Percentiles rank a stretch among this genome's conserved stretches.
These are phyloP conservation scores for Passerculus sandwichensis DNA, from an alignment of 2,797 vertebrate species.

Conservation along the genomic window DNA sequence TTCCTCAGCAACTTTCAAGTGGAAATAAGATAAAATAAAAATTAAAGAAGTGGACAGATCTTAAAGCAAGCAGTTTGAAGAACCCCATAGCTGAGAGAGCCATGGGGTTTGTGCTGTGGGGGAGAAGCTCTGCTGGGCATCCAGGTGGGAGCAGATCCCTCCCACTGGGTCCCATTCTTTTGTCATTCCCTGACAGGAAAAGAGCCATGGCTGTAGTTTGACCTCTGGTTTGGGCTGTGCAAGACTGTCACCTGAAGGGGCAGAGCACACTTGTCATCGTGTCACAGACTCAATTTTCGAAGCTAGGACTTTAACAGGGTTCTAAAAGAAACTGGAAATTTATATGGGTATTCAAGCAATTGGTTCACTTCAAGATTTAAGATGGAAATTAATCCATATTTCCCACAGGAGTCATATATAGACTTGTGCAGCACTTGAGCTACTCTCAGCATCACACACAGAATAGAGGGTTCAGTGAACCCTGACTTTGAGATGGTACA, in stretches of 20 bases:
- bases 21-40: not conserved
- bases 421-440: not conserved
- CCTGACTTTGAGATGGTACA: not conserved
- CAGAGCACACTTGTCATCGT: not conserved
- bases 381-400: constrained; percentile 1
- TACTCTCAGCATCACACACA: not conserved
- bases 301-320: not conserved
- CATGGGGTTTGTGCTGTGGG: not conserved
- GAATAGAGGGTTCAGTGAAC: not conserved
- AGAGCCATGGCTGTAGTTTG: not conserved
- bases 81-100: not conserved
- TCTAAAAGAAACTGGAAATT: not conserved
- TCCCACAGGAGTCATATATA: not conserved
- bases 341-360: not conserved
- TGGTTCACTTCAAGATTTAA: not conserved
- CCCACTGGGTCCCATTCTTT: not conserved
- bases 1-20: not conserved
- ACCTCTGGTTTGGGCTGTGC: not conserved
- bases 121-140: not conserved
- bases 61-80: not conserved
- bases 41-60: not conserved
- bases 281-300: not conserved
- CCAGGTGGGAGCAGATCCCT: not conserved
- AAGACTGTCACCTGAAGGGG: not conserved
- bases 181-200: not conserved